Base-by-base conservation (phyloP, 1,140 invertebrate genomes). In the Drosophila nigrodunni region DNA sequence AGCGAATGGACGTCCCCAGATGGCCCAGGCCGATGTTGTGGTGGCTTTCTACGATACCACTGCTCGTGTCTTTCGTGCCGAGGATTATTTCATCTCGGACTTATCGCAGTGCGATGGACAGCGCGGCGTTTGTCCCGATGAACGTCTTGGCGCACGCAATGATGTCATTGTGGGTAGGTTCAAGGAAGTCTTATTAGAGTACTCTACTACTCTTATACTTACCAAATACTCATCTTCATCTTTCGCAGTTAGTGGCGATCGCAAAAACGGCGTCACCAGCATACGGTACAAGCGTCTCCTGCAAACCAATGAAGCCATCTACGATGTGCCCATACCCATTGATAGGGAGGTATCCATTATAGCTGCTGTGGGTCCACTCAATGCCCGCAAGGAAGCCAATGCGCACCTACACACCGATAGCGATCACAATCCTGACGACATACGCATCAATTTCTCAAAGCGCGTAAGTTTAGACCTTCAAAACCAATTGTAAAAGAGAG, bases 291-390 rank as follows among this genome's bases (percentile, higher is more conserved):
- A 94, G 35, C 94, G 97, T 5, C 95, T 96, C 0, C 93, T 97
- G 46, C 94, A 95, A 59, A 96, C 96, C 0, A 96, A 95, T 73
- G 96, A 97, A 74, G 94, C 95, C 0, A 93, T 94, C 11, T 95
- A 95, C 68, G 96, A 97, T 85, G 93, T 94, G 71, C 94, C 95
- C 35, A 95, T 97, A 58, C 94, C 96, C 1, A 92, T 93, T 1
- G 93, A 95, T 35, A 93, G 94, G 0, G 94, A 96, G 18, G 95
- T 95, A 8, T 95, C 95, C 13, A 95, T 98, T 2, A 97, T 98
- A n/a, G 97, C 97, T 0, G 97, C 97, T 10, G 96, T 98, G 74
- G 97, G 97, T 5, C 95, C 95, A 0, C 93, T 98, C 2, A 98
- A 97, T 93, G 93, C 94, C 0, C 93, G 95, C 49, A 95, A 95